Conservation (phyloP, 2,888 invertebrate species). For the Eristalis intricaria region DNA sequence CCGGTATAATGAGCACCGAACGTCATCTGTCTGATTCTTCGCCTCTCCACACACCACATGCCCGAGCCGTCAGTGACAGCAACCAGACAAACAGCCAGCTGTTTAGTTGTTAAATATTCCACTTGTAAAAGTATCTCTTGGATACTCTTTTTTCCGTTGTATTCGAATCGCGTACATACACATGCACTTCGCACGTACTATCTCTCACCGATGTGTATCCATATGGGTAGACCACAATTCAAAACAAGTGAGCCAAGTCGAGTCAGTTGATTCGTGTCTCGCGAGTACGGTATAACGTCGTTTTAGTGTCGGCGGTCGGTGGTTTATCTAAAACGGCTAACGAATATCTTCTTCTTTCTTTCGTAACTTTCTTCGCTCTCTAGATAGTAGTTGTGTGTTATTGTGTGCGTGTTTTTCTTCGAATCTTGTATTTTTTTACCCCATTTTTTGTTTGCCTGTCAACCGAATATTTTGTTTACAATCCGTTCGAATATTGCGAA, state of each 20-base stretch:
- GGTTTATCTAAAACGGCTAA: slow-evolving; percentile 45
- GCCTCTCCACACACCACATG: background rate
- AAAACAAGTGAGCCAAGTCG: slow-evolving; percentile 74
- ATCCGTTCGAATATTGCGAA: slow-evolving; percentile 41
- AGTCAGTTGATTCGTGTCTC: slow-evolving; percentile 74
- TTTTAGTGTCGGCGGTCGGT: slow-evolving; percentile 39
- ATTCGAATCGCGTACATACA: slow-evolving; percentile 20
- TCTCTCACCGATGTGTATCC: slow-evolving; percentile 48
- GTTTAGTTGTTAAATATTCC: slow-evolving; percentile 62
- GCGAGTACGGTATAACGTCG: slow-evolving; percentile 71
- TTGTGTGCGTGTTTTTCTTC: slow-evolving; percentile 12
- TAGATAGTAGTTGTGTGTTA: background rate
- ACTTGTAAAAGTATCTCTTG: slow-evolving; percentile 66
- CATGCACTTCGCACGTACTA: background rate
- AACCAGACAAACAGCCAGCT: slow-evolving; percentile 62
- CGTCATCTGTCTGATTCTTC: slow-evolving; percentile 40
- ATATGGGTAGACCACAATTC: slow-evolving; percentile 73
- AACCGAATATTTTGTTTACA: slow-evolving; percentile 25
- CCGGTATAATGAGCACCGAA: slow-evolving; percentile 1
- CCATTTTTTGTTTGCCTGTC: slow-evolving; percentile 3
- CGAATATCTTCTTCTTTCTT: slow-evolving; percentile 58
- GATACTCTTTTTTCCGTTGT: slow-evolving; percentile 51
- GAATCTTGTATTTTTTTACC: slow-evolving; percentile 30
- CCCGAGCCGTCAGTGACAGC: background rate
- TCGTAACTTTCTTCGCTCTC: slow-evolving; percentile 68